These are phyloP conservation scores for Argyra leucocephala DNA, from an alignment of 2,888 invertebrate genomes.

Conservation along the genomic window DNA sequence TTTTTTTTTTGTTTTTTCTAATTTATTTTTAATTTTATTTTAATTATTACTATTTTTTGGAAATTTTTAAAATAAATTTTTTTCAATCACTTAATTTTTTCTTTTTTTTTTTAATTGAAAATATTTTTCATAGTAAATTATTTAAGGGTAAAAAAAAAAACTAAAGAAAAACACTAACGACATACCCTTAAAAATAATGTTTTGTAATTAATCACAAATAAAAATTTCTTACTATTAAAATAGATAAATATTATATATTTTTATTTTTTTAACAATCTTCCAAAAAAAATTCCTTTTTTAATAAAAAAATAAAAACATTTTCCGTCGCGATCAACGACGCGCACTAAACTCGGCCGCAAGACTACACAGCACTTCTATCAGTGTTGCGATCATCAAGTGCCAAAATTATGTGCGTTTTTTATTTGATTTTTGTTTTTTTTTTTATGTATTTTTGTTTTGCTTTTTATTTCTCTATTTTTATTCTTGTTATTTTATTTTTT, in stretches of 20 bases:
- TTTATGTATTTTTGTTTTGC: too few species aligned
- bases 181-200: neutral
- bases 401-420: neutral
- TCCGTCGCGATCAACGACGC: slow-evolving; percentile 1
- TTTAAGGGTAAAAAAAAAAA: too few species aligned
- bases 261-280: too few species aligned
- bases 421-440: too few species aligned
- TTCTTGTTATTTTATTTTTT: too few species aligned
- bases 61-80: too few species aligned
- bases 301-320: neutral
- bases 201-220: neutral
- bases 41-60: neutral
- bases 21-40: neutral
- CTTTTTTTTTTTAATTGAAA: neutral
- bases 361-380: neutral
- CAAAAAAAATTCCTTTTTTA: slow-evolving; percentile 5
- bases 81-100: neutral
- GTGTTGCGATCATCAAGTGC: neutral
- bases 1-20: neutral
- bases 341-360: slow-evolving; percentile 1
- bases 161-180: neutral
- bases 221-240: neutral
- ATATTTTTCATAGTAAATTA: neutral
- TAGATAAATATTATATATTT: too few species aligned
- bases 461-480: too few species aligned